These are phyloP conservation scores for Caloenas nicobarica DNA, from an alignment of 2,113 vertebrate genomes.

Conservation along the genomic window DNA sequence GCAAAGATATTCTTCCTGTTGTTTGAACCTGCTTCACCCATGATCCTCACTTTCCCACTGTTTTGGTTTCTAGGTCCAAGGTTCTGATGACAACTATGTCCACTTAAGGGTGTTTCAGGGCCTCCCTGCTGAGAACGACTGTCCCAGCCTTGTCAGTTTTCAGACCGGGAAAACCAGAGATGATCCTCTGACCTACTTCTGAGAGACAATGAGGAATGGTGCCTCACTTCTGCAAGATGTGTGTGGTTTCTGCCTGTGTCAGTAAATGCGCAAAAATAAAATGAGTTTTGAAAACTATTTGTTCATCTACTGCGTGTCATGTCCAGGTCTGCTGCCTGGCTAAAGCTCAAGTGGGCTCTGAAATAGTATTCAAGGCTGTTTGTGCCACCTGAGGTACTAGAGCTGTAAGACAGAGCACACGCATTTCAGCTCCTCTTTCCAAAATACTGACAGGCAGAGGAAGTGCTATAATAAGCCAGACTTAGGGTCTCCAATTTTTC, in stretches of 20 bases:
- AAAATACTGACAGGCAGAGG: background rate
- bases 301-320: rapidly evolving
- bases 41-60: background rate
- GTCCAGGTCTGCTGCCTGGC: background rate
- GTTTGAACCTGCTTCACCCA: background rate
- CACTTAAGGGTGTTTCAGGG: slow-evolving; percentile 69
- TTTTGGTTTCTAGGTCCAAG: slow-evolving; percentile 72
- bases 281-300: background rate
- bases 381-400: background rate
- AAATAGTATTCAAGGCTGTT: background rate
- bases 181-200: slow-evolving; percentile 77
- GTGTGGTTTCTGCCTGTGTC: rapidly evolving
- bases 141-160: background rate
- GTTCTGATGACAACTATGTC: background rate
- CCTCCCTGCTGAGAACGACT: slow-evolving; percentile 38
- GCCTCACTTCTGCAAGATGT: background rate
- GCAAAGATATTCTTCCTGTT: background rate
- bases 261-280: background rate
- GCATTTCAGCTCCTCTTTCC: background rate
- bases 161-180: slow-evolving; percentile 69
- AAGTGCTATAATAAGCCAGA: background rate
- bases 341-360: background rate
- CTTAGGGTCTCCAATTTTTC: too few relatives aligned
- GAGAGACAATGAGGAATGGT: background rate
- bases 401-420: background rate